Evolutionary conservation across 2,797 vertebrate genomes (phyloP).

Genomic region (Falco concolor): DNA sequence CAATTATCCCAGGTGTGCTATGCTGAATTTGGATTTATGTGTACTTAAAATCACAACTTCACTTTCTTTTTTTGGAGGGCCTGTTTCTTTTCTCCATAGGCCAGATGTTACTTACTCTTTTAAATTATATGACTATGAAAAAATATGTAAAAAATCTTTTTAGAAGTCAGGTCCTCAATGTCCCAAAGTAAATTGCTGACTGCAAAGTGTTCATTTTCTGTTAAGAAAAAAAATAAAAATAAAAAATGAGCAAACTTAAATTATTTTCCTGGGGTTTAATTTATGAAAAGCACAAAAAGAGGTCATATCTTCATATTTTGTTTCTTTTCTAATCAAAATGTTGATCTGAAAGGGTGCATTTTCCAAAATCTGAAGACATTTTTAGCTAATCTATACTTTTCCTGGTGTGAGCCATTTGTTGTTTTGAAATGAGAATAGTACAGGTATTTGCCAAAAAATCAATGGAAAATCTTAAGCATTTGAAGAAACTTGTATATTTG

Average conservation of each 20-base stretch:
- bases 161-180: neutral
- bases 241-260: neutral
- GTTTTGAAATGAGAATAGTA: neutral
- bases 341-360: neutral
- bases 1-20: neutral
- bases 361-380: neutral
- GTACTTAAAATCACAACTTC: neutral
- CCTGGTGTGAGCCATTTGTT: neutral
- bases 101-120: neutral
- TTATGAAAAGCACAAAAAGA: neutral
- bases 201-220: neutral
- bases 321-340: neutral
- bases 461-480: neutral
- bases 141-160: neutral
- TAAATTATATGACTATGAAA: neutral
- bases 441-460: neutral
- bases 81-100: neutral
- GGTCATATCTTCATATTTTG: neutral
- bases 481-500: neutral
- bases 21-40: neutral
- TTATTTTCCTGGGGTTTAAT: neutral
- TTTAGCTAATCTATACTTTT: neutral
- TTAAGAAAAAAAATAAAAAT: neutral
- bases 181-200: neutral
- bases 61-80: neutral